A percentile compares a stretch with the other conserved stretches of the same genome.
These are phyloP conservation scores for Aplodontia rufa DNA, from an alignment of 2,113 vertebrate species.

Conservation along the genomic window DNA sequence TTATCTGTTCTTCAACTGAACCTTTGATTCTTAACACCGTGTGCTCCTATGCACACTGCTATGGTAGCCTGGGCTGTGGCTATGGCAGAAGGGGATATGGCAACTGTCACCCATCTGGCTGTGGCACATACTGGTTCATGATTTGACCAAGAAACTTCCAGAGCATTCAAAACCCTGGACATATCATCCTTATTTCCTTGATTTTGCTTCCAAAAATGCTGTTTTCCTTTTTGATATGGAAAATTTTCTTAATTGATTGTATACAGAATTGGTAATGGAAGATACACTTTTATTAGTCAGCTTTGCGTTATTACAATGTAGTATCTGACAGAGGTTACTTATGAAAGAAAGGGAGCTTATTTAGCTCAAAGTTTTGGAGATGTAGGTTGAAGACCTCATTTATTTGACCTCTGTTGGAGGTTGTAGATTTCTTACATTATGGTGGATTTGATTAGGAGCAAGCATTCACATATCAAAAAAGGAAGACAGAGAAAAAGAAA, in stretches of 20 bases:
- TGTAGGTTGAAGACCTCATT: not conserved
- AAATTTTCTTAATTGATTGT: not conserved
- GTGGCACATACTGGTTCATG: not conserved
- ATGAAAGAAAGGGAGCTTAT: too few relatives aligned
- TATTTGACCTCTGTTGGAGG: not conserved
- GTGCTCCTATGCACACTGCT: not conserved
- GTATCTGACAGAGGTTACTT: too few relatives aligned
- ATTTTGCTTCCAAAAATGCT: not conserved
- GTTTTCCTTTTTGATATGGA: not conserved
- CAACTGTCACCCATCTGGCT: not conserved
- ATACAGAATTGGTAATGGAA: too few relatives aligned
- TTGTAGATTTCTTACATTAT: not conserved
- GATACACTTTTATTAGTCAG: not conserved
- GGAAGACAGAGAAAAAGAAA: not conserved
- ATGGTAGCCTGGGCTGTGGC: not conserved
- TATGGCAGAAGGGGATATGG: not conserved
- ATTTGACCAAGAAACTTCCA: not conserved
- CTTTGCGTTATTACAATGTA: too few relatives aligned
- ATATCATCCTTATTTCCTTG: not conserved
- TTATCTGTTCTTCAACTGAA: not conserved
- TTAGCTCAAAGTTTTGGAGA: not conserved
- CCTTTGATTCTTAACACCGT: not conserved
- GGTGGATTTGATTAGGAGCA: not conserved
- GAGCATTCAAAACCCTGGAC: not conserved
- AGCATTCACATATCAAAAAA: not conserved